These are phyloP conservation scores for Rhopalosiphum nymphaeae DNA, from an alignment of 2,888 invertebrate genomes.

Conservation along the genomic window DNA sequence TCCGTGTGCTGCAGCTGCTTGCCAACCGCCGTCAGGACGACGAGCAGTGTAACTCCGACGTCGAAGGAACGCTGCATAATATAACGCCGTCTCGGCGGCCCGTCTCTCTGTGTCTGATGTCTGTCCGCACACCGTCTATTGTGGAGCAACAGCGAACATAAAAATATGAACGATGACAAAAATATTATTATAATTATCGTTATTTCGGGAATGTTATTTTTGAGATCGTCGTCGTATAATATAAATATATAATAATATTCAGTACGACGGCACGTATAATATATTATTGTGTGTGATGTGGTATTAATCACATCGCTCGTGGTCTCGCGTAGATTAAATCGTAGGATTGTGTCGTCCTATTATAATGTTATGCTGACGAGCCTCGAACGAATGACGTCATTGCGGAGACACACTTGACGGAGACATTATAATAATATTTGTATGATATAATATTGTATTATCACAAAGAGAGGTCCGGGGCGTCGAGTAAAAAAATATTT, in stretches of 20 bases:
- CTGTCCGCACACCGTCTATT: no score
- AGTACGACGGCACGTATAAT: background rate
- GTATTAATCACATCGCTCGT: background rate
- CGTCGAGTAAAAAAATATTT: slow-evolving; percentile 20
- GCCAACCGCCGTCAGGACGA: background rate
- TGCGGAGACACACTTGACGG: background rate
- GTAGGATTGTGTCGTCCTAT: background rate
- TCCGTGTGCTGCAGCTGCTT: background rate
- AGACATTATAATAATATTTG: background rate
- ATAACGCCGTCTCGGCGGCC: background rate
- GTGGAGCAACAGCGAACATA: background rate
- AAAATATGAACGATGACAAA: background rate
- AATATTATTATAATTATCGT: background rate
- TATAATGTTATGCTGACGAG: background rate
- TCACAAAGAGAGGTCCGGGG: background rate
- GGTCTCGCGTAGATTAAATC: background rate
- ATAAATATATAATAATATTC: background rate
- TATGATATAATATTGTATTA: background rate
- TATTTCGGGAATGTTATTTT: background rate
- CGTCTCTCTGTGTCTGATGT: no score
- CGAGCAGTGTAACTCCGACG: background rate
- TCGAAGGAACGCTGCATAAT: background rate
- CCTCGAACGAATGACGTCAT: background rate
- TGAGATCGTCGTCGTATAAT: background rate
- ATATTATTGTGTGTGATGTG: background rate